Percentiles rank a stretch among this genome's conserved stretches.
Evolutionary conservation across 2,113 vertebrate genomes (phyloP).

Genomic region (Neodontobutis hainanensis): DNA sequence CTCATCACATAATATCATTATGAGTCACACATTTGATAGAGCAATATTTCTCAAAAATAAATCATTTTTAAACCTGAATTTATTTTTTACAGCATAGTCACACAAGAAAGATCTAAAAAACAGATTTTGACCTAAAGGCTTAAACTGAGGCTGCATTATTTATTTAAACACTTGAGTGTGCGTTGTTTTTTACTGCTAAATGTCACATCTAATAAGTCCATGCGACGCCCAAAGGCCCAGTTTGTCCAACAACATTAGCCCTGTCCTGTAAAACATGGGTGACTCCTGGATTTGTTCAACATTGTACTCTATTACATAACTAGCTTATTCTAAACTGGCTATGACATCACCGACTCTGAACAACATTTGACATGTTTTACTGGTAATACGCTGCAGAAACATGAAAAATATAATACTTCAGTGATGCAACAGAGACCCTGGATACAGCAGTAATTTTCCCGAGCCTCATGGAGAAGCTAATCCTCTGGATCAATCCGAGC

Average conservation of each 20-base stretch:
- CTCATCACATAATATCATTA: too few relatives aligned
- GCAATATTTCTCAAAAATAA: too few relatives aligned
- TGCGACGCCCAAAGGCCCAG: not conserved
- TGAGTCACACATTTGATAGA: too few relatives aligned
- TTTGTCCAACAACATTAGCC: not conserved
- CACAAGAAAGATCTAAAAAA: too few relatives aligned
- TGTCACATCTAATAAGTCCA: too few relatives aligned
- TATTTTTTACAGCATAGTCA: too few relatives aligned
- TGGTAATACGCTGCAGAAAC: conserved; percentile 1
- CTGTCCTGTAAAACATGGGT: not conserved
- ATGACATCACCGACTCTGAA: not conserved
- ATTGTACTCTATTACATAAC: conserved; percentile 28
- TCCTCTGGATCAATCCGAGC: not conserved
- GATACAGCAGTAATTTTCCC: not conserved
- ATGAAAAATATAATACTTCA: not conserved
- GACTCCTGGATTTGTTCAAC: conserved; percentile 14
- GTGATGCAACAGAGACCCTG: too few relatives aligned
- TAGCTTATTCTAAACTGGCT: conserved; percentile 7
- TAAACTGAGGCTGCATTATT: too few relatives aligned
- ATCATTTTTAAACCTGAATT: too few relatives aligned
- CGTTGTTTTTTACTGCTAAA: too few relatives aligned
- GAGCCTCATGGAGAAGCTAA: not conserved
- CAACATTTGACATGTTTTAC: conserved; percentile 4
- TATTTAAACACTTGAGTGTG: too few relatives aligned
- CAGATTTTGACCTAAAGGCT: too few relatives aligned